Percentiles rank a stretch among this genome's conserved stretches.
These are phyloP conservation scores for Cephus pygmeus DNA, from an alignment of 2,888 invertebrate species.

Conservation along the genomic window DNA sequence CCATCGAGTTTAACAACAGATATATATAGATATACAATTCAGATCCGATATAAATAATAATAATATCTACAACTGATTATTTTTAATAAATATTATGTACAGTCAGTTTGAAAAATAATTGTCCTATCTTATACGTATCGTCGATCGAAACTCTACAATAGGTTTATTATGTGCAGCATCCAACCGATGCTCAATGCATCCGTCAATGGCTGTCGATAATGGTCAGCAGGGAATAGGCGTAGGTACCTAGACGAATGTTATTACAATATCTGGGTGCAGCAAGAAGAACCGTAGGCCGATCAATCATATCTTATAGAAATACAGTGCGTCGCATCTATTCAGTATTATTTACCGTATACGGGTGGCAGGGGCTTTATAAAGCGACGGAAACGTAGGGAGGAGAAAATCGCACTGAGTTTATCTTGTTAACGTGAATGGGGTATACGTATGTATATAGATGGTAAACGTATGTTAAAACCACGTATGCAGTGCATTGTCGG, in stretches of 20 bases:
- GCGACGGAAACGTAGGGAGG: slow-evolving; percentile 34
- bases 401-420: slow-evolving; percentile 29
- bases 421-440: background rate
- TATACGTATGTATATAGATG: background rate
- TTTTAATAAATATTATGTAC: background rate
- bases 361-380: slow-evolving; percentile 9
- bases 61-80: background rate
- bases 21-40: no score
- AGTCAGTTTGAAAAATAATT: background rate
- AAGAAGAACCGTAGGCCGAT: slow-evolving; percentile 36
- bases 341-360: slow-evolving; percentile 36
- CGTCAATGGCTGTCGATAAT: slow-evolving; percentile 31
- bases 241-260: slow-evolving; percentile 31
- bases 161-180: slow-evolving; percentile 28
- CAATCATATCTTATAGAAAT: slow-evolving; percentile 47
- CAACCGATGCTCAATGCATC: slow-evolving; percentile 31
- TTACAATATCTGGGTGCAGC: slow-evolving; percentile 31
- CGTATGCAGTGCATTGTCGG: background rate
- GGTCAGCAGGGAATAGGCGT: slow-evolving; percentile 24
- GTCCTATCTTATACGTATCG: background rate
- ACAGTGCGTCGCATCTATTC: slow-evolving; percentile 43
- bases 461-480: background rate
- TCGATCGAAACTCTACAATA: slow-evolving; percentile 34
- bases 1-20: no score
- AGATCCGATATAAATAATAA: background rate